phyloP scores from a whole-genome alignment of 2,888 invertebrate genomes.

The Lasioglossum vierecki region DNA sequence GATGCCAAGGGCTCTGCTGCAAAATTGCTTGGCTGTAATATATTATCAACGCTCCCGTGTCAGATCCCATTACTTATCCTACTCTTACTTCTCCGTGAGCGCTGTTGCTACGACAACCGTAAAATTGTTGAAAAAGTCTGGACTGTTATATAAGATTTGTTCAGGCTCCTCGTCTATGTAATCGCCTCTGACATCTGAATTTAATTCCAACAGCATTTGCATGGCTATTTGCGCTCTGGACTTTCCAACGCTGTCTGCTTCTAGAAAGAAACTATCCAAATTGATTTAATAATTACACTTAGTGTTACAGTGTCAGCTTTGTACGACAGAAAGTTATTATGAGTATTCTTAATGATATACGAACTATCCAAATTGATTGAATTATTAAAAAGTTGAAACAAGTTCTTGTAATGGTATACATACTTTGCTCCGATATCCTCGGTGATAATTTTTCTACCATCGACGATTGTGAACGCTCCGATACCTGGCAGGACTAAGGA shows the following conservation, averaged over 20 bases:
- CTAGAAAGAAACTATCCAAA: conserved; percentile 93
- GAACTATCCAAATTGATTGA: conserved; percentile 85
- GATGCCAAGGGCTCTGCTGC: too few species aligned
- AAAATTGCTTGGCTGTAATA: too few species aligned
- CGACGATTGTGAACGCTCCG: conserved; percentile 95
- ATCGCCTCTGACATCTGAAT: conserved; percentile 96
- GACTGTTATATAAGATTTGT: conserved; percentile 92
- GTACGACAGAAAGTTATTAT: neutral
- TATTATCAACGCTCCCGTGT: too few species aligned
- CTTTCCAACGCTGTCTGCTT: conserved; percentile 91
- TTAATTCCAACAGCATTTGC: conserved; percentile 93
- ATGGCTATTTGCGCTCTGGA: conserved; percentile 94
- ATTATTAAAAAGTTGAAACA: too few species aligned
- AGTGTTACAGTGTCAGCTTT: neutral
- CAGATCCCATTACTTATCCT: neutral
- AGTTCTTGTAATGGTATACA: conserved; percentile 64
- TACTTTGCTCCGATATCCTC: conserved; percentile 98
- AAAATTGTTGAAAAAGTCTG: conserved; percentile 95
- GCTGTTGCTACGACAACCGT: conserved; percentile 93
- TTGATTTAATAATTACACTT: conserved; percentile 35
- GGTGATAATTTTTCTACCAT: conserved; percentile 93
- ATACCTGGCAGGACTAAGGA: conserved; percentile 97
- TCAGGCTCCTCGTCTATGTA: conserved; percentile 95
- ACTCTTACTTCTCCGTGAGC: conserved; percentile 88
- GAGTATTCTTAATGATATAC: neutral